Evolutionary conservation across 2,113 vertebrate genomes (phyloP).

Genomic region (Riparia riparia): DNA sequence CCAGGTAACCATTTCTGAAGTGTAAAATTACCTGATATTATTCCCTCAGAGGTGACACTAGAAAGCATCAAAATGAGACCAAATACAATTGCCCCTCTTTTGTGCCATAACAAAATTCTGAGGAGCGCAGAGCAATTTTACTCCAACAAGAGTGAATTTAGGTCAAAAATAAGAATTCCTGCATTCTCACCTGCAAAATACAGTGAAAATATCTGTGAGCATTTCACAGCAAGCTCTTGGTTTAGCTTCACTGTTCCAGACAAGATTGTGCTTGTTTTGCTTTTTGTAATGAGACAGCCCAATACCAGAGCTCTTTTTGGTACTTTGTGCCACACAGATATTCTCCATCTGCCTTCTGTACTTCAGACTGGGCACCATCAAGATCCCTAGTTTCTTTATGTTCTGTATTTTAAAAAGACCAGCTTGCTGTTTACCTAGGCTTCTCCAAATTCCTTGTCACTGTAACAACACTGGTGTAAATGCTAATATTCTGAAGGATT

Average conservation of each 20-base stretch:
- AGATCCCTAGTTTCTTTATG: background rate
- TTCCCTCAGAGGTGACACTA: background rate
- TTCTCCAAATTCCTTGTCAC: background rate
- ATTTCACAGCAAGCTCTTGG: background rate
- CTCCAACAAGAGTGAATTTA: background rate
- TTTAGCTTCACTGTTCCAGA: background rate
- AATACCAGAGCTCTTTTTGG: background rate
- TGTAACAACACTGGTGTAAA: background rate
- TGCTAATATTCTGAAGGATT: background rate
- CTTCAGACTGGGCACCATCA: background rate
- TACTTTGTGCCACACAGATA: background rate
- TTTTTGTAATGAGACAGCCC: background rate
- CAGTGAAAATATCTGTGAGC: background rate
- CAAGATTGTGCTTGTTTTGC: background rate
- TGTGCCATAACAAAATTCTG: background rate
- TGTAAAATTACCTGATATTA: background rate
- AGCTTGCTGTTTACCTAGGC: background rate
- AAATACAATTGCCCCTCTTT: background rate
- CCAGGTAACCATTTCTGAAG: background rate
- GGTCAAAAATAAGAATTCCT: background rate
- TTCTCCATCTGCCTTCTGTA: background rate
- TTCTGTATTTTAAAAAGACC: background rate
- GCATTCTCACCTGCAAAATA: background rate
- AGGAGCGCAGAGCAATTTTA: background rate
- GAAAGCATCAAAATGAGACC: background rate